Conservation (phyloP, 2,113 vertebrate species). For the Notothenia rossii region DNA sequence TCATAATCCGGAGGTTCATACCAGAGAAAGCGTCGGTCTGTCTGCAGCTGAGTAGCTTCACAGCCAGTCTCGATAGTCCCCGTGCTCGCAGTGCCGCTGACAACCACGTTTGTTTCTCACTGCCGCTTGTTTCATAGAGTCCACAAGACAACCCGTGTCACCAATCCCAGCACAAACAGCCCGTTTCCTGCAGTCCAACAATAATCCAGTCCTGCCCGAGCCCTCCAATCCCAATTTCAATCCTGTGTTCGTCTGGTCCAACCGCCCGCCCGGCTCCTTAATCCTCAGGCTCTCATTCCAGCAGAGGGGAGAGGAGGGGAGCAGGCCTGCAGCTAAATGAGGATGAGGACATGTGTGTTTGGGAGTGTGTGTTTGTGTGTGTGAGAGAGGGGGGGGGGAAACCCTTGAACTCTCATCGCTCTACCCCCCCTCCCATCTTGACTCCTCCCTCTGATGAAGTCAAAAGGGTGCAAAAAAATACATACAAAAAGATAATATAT, state of each 20-base stretch:
- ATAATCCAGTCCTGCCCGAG: constrained; percentile 34
- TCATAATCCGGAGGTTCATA: constrained; percentile 54
- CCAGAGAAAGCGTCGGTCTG: constrained; percentile 32
- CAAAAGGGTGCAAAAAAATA: no score
- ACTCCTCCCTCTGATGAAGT: constrained; percentile 61
- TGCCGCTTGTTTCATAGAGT: neutral
- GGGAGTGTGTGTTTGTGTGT: neutral
- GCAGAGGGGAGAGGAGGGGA: constrained; percentile 35
- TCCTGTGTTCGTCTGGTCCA: constrained; percentile 46
- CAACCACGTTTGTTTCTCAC: constrained; percentile 6
- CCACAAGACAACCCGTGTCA: constrained; percentile 7
- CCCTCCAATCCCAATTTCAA: constrained; percentile 50
- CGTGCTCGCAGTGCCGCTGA: neutral
- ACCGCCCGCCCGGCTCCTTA: constrained; percentile 40
- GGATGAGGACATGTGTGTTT: constrained; percentile 42
- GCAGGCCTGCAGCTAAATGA: constrained; percentile 53
- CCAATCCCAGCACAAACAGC: neutral
- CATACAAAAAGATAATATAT: no score
- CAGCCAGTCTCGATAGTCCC: neutral
- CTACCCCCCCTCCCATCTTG: constrained; percentile 32
- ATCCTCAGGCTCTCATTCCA: constrained; percentile 52
- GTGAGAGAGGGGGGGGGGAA: neutral
- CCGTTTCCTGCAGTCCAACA: neutral
- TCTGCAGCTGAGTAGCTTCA: neutral
- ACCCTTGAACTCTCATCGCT: constrained; percentile 58